Evolutionary conservation across 1,140 invertebrate genomes (phyloP).

Genomic region (Pseudoatta argentina): DNA sequence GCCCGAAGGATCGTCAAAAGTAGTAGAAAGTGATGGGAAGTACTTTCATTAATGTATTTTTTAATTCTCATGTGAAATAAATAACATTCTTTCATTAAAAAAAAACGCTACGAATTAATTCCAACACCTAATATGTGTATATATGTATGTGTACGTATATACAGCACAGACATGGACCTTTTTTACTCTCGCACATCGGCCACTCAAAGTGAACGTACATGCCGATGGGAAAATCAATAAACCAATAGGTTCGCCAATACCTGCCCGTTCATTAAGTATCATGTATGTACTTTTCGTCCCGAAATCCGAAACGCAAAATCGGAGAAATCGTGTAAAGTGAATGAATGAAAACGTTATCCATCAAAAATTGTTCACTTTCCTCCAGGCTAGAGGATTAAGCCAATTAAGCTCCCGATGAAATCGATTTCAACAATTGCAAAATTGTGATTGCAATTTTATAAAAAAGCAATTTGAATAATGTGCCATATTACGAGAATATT

Average conservation of each 20-base stretch:
- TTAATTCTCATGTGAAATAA: too few relatives aligned
- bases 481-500: too few relatives aligned
- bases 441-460: not conserved
- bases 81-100: too few relatives aligned
- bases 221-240: slow-evolving; percentile 74
- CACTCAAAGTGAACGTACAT: slow-evolving; percentile 69
- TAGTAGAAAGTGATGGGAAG: too few relatives aligned
- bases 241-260: slow-evolving; percentile 71
- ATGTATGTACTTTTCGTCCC: slow-evolving; percentile 37
- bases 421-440: not conserved
- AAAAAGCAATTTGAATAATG: not conserved
- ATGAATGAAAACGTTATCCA: not conserved
- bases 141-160: not conserved
- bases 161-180: slow-evolving; percentile 61
- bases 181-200: slow-evolving; percentile 71
- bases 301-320: not conserved
- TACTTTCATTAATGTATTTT: too few relatives aligned
- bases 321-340: not conserved
- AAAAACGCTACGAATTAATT: too few relatives aligned
- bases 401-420: not conserved
- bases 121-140: too few relatives aligned
- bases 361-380: not conserved
- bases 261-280: slow-evolving; percentile 71
- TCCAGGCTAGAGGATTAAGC: not conserved
- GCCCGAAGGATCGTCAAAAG: too few relatives aligned